Base-by-base conservation (phyloP, 2,113 vertebrate genomes). In the Scartelaos histophorus region DNA sequence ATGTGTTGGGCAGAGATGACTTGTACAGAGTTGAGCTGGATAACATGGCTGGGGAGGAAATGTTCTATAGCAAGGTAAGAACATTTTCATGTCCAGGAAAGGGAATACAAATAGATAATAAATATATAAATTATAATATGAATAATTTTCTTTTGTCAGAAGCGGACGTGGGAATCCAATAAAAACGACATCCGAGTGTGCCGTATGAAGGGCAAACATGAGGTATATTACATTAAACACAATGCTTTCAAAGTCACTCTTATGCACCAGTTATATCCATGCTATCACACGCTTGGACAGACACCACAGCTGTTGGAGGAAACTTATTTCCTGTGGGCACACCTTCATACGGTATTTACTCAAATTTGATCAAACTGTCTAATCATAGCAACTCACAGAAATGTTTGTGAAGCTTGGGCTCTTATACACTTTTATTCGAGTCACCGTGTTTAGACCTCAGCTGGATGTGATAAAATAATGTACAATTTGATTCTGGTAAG, bases 171-270 rank as follows among this genome's bases (percentile, higher is more conserved):
- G 97, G 94, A 88, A 82, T 97, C 97, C n/a, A 98, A 96, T 83
- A 96, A 96, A 80, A 95, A 96, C 0, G 97, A 99, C 90, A 98
- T 99, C 73, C 93, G 95, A 74, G 96, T 98, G 91, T 99, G 97
- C 84, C 82, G 95, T 57, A 98, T 98, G 97, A 99, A 98, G 90
- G 97, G 97, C 81, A 98, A 99, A 74, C 96, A 97, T 0, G 96
- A 98, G 95, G 97, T 99, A 85, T 54, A 53, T 67, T 13, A 62
- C 72, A 62, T 70, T 75, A 71, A 61, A 54, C 25, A 19, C 45
- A 56, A 47, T 34, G 74, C 71, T 75, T 66, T 80, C 73, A 82
- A 64, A 80, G 56, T 71, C 68, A 65, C 71, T 71, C 47, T 15
- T 19, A 61, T 61, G 67, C 74, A 73, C 73, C 75, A 54, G 66